Evolutionary conservation across 1,140 invertebrate species (phyloP).

Genomic region (Dreissena rostriformis): DNA sequence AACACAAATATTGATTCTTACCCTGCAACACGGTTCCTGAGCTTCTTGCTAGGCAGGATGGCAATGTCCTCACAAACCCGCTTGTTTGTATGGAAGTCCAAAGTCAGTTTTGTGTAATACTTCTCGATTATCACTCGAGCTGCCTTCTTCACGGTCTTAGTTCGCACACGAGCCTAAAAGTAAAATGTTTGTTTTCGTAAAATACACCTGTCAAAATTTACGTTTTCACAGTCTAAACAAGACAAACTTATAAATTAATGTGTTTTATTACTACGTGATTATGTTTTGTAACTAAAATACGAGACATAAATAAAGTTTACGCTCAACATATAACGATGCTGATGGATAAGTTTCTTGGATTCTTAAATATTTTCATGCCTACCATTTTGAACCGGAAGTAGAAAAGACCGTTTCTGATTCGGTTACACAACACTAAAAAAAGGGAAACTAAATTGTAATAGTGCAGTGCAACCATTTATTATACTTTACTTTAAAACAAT

Average conservation of each 20-base stretch:
- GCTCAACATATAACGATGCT: no score
- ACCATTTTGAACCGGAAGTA: slow-evolving; percentile 58
- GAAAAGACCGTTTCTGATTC: slow-evolving; percentile 27
- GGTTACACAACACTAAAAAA: neutral
- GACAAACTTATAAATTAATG: no score
- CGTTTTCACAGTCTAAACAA: no score
- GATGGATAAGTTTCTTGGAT: no score
- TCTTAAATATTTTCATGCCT: slow-evolving; percentile 38
- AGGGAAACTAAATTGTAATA: no score
- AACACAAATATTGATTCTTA: no score
- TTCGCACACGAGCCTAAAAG: slow-evolving; percentile 97
- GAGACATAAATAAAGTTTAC: no score
- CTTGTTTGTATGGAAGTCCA: slow-evolving; percentile 99
- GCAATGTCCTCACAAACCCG: slow-evolving; percentile 99
- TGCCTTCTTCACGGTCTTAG: slow-evolving; percentile 99
- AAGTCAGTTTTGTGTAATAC: slow-evolving; percentile 97
- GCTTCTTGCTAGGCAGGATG: slow-evolving; percentile 98
- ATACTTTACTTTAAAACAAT: no score
- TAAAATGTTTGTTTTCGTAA: slow-evolving; percentile 40
- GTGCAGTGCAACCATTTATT: no score
- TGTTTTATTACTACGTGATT: no score
- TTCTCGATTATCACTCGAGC: slow-evolving; percentile 99
- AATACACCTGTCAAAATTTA: no score
- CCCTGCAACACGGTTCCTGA: slow-evolving; percentile 99
- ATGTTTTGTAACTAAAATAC: no score